A percentile compares a stretch with the other conserved stretches of the same genome.
These are phyloP conservation scores for Apamea crenata DNA, from an alignment of 2,888 invertebrate genomes.

Conservation along the genomic window DNA sequence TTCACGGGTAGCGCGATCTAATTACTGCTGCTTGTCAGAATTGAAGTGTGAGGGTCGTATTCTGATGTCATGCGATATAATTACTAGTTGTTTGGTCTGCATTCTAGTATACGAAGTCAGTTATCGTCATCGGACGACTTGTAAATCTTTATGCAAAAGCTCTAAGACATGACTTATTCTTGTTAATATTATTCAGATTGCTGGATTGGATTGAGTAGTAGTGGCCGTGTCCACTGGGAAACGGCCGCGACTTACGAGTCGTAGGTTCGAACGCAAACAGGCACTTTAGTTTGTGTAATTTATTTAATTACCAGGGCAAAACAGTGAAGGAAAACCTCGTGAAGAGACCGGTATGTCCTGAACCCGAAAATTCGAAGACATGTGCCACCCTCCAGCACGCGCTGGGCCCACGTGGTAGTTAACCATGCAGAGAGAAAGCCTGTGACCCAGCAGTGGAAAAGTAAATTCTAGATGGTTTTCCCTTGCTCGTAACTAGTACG, in stretches of 20 bases:
- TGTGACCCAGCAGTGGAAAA: not conserved
- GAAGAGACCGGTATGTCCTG: not conserved
- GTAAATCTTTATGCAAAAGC: not conserved
- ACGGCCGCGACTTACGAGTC: not conserved
- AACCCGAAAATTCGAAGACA: not conserved
- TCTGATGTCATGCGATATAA: constrained; percentile 38
- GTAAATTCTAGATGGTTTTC: too few species aligned
- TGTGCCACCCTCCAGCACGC: not conserved
- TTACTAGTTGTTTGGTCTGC: not conserved
- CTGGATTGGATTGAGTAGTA: not conserved
- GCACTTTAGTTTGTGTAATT: not conserved
- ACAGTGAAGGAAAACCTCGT: not conserved
- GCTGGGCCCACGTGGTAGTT: not conserved
- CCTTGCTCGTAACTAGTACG: not conserved
- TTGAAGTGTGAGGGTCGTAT: constrained; percentile 58
- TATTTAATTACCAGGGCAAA: not conserved
- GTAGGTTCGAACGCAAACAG: not conserved
- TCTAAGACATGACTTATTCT: not conserved
- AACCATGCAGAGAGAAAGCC: not conserved
- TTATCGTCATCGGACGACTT: too few species aligned
- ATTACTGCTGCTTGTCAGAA: constrained; percentile 70
- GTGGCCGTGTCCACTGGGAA: not conserved
- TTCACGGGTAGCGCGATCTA: constrained; percentile 74
- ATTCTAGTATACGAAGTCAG: not conserved
- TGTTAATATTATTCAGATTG: not conserved